Evolutionary conservation across 2,888 invertebrate species (phyloP).

Genomic region (Stomorhina lunata): DNA sequence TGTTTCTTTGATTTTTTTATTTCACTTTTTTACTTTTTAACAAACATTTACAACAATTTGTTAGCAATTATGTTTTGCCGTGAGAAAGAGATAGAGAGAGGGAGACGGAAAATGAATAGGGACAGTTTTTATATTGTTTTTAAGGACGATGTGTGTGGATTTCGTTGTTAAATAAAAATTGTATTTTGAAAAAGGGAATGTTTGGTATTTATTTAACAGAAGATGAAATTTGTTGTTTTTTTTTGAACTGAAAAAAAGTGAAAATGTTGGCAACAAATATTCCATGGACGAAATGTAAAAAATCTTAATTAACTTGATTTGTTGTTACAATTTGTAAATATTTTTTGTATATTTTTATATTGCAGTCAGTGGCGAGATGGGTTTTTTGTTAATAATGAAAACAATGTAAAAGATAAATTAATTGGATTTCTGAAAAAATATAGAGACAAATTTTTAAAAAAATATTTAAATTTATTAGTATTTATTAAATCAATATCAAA

Average conservation of each 20-base stretch:
- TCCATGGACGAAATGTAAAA: slow-evolving; percentile 66
- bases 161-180: neutral
- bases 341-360: neutral
- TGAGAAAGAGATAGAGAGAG: too few relatives aligned
- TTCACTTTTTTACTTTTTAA: neutral
- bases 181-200: slow-evolving; percentile 6
- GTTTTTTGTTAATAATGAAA: neutral
- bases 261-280: slow-evolving; percentile 14
- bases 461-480: too few relatives aligned
- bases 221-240: neutral
- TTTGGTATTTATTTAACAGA: slow-evolving; percentile 37
- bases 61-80: neutral
- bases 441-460: too few relatives aligned
- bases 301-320: slow-evolving; percentile 71
- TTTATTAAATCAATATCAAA: too few relatives aligned
- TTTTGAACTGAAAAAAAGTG: neutral
- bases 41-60: neutral
- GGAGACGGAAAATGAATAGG: too few relatives aligned
- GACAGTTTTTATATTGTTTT: neutral
- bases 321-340: slow-evolving; percentile 36
- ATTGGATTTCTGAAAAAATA: too few relatives aligned
- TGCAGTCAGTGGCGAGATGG: neutral
- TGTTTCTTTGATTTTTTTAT: neutral
- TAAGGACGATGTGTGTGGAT: neutral
- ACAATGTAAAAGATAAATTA: too few relatives aligned